phyloP scores from a whole-genome alignment of 2,797 vertebrate species.

The Gambelia wislizenii region DNA sequence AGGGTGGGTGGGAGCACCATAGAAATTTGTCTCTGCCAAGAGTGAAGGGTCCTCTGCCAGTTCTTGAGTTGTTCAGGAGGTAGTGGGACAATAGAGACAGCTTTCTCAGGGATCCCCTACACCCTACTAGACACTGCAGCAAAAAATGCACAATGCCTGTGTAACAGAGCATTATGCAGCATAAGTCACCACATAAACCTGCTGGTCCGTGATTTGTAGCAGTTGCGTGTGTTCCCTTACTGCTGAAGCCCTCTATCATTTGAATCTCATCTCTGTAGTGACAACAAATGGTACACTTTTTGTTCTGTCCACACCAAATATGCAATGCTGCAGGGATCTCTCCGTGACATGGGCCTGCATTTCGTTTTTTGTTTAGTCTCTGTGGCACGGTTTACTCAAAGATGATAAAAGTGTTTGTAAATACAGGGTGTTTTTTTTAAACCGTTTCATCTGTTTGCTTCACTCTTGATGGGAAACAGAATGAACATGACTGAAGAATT shows the following conservation, averaged over 20 bases:
- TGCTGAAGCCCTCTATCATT: constrained; percentile 46
- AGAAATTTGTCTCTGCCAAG: too few relatives aligned
- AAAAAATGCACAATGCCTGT: too few relatives aligned
- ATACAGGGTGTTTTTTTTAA: constrained; percentile 26
- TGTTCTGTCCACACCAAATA: constrained; percentile 39
- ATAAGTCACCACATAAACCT: too few relatives aligned
- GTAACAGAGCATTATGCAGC: too few relatives aligned
- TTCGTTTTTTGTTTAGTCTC: constrained; percentile 73
- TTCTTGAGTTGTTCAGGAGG: too few relatives aligned
- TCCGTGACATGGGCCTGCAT: constrained; percentile 61
- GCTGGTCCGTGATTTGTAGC: not conserved
- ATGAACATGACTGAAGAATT: not conserved
- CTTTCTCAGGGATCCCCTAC: too few relatives aligned
- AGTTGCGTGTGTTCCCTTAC: not conserved
- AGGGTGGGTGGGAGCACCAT: too few relatives aligned
- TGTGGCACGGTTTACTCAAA: constrained; percentile 67
- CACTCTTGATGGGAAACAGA: constrained; percentile 54
- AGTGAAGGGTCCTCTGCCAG: too few relatives aligned
- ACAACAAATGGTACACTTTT: constrained; percentile 53
- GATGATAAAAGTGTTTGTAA: constrained; percentile 76
- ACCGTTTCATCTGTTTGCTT: constrained; percentile 54
- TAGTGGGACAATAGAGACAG: too few relatives aligned
- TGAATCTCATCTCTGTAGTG: constrained; percentile 38
- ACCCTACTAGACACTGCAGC: too few relatives aligned
- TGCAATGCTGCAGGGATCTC: constrained; percentile 68